A percentile compares a stretch with the other conserved stretches of the same genome.
phyloP scores from a whole-genome alignment of 2,113 vertebrate species.

The Microcebus ravelobensis region DNA sequence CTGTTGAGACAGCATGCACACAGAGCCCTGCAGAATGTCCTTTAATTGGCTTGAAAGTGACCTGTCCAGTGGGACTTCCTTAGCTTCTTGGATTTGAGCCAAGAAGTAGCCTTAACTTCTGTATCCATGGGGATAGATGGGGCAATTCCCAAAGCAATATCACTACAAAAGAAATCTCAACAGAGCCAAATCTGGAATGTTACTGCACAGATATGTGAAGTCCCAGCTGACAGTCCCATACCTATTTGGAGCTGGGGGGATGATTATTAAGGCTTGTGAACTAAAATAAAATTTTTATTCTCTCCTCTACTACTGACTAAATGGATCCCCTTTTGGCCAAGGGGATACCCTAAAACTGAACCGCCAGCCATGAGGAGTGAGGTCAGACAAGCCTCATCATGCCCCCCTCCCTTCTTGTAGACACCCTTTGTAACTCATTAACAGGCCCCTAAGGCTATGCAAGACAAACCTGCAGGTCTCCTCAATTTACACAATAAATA shows the following conservation, averaged over 20 bases:
- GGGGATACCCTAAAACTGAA: too few species aligned
- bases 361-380: too few species aligned
- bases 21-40: slow-evolving; percentile 72
- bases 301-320: too few species aligned
- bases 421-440: too few species aligned
- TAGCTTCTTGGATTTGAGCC: slow-evolving; percentile 40
- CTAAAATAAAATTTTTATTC: too few species aligned
- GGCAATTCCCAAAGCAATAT: slow-evolving; percentile 8
- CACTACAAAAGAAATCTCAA: slow-evolving; percentile 9
- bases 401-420: too few species aligned
- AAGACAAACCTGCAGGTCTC: too few species aligned
- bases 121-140: background rate
- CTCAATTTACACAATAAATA: too few species aligned
- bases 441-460: too few species aligned
- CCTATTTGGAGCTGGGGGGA: background rate
- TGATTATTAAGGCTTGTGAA: background rate
- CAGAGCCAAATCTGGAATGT: background rate
- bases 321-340: too few species aligned
- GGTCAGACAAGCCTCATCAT: too few species aligned
- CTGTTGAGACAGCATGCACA: slow-evolving; percentile 71
- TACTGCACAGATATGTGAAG: background rate
- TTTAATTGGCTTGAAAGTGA: slow-evolving; percentile 74
- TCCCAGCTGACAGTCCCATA: background rate
- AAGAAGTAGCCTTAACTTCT: slow-evolving; percentile 64
- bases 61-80: slow-evolving; percentile 47